A percentile compares a stretch with the other conserved stretches of the same genome.
phyloP scores from a whole-genome alignment of 2,797 vertebrate species.

The Oophaga sylvatica region DNA sequence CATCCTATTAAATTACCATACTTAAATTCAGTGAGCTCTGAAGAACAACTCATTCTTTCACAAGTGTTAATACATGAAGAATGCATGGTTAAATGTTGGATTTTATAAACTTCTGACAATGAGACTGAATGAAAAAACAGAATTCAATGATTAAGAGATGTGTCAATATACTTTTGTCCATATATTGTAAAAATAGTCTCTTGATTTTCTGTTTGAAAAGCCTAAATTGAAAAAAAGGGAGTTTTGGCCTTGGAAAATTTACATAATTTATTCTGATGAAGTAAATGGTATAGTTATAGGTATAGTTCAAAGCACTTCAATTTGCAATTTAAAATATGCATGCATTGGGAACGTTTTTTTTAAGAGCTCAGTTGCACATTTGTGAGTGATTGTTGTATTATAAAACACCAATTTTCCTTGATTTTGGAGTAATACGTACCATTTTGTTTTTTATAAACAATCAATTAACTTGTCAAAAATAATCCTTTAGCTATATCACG shows the following conservation, averaged over 20 bases:
- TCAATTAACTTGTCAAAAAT: conserved; percentile 48
- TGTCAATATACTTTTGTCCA: no score
- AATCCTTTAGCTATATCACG: conserved; percentile 32
- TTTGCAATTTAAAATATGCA: neutral
- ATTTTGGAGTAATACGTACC: conserved; percentile 23
- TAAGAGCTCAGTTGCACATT: conserved; percentile 22
- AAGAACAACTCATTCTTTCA: no score
- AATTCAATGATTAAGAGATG: no score
- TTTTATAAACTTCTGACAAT: no score
- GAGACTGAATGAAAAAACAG: no score
- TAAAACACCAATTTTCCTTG: conserved; percentile 34
- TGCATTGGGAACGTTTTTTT: conserved; percentile 11
- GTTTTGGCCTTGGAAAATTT: neutral
- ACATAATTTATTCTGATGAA: neutral
- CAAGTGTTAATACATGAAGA: no score
- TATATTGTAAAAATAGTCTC: neutral
- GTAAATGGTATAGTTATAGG: neutral
- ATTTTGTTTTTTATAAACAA: conserved; percentile 45
- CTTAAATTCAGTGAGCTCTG: no score
- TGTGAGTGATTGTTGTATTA: conserved; percentile 33
- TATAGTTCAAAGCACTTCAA: neutral
- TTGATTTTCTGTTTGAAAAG: neutral
- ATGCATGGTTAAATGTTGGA: no score
- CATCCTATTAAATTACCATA: no score
- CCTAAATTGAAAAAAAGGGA: neutral